Evolutionary conservation across 2,113 vertebrate genomes (phyloP).

Genomic region (Ceyx margarethae): DNA sequence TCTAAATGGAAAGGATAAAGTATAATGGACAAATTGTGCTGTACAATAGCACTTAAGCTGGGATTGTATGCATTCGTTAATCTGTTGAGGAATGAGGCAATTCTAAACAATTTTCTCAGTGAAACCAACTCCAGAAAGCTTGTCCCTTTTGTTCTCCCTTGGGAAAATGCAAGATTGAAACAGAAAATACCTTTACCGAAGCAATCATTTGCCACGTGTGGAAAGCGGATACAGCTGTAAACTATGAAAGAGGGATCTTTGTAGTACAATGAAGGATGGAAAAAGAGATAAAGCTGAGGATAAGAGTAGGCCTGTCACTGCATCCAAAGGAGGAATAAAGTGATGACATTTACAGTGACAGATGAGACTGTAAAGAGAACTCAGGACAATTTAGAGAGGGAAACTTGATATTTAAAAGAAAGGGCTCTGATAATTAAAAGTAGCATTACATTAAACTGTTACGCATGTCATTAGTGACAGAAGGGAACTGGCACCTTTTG

Average conservation of each 20-base stretch:
- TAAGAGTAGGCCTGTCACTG: slow-evolving; percentile 89
- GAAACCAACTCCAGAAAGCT: slow-evolving; percentile 96
- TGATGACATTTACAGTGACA: slow-evolving; percentile 97
- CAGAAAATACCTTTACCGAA: slow-evolving; percentile 98
- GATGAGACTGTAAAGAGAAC: slow-evolving; percentile 87
- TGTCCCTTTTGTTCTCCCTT: slow-evolving; percentile 92
- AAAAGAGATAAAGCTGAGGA: slow-evolving; percentile 89
- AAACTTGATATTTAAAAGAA: slow-evolving; percentile 96
- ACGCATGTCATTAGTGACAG: slow-evolving; percentile 85
- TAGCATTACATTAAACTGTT: slow-evolving; percentile 85
- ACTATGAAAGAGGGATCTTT: slow-evolving; percentile 87
- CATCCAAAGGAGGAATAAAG: slow-evolving; percentile 85
- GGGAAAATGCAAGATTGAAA: slow-evolving; percentile 99
- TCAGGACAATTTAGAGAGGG: slow-evolving; percentile 83
- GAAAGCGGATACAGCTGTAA: slow-evolving; percentile 95
- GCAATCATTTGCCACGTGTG: slow-evolving; percentile 97
- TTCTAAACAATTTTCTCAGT: slow-evolving; percentile 99
- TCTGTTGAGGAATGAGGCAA: slow-evolving; percentile 99
- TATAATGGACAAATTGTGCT: slow-evolving; percentile 99
- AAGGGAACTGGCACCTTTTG: slow-evolving; percentile 73
- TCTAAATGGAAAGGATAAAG: slow-evolving; percentile 98
- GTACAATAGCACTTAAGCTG: slow-evolving; percentile 97
- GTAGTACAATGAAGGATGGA: slow-evolving; percentile 89
- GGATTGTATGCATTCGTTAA: slow-evolving; percentile 99
- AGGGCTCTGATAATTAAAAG: slow-evolving; percentile 89